Evolutionary conservation across 2,888 invertebrate species (phyloP), one percentile per base, ranked within the genome.

Genomic region (Scaptomyza reducta): DNA sequence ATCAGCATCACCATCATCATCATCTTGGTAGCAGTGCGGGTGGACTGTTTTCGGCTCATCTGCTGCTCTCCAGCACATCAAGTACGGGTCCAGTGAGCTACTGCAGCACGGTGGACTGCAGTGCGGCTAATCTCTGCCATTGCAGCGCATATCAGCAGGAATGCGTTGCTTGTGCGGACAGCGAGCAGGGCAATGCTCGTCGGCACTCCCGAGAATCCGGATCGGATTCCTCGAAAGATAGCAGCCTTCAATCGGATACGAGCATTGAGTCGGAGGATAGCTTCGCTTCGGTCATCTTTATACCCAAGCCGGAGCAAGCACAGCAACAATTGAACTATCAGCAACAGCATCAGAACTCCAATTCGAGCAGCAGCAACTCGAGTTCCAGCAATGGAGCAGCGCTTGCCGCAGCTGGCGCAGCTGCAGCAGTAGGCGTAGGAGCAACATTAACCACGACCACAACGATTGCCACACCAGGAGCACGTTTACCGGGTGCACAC

Each of bases 261-360:
- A 97, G 97, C 92, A 96, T 97, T 35, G 98, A 98, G 91, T 97
- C 97, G 1, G 97, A 98, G 91, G 97, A 98, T 89, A 97, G 97
- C 91, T 97, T 97, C 89, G 97, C 97, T 62, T 97, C 97, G 71
- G 97, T 98, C 46, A 97, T 98, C 88, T 97, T 95, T 90, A 95
- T 97, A 85, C 97, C 97, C 59, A 97, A 96, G 92, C 95, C 96
- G 51, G 96, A 96, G 63, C 89, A 90, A 49, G 90, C 91, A 31
- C 90, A 90, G 56, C 90, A 90, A 92, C 79, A 90, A 45, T 67
- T 89, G 3, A 89, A 90, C 66, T 89, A 90, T 54, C 90, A 89
- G 55, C 89, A 90, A 25, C 85, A 87, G 45, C 89, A 90, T 57
- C 90, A 90, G 31, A 86, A 91, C 49, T 91, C 90, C 13, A 90